Evolutionary conservation across 2,888 invertebrate species (phyloP).

Genomic region (Stenotaenia linearis): DNA sequence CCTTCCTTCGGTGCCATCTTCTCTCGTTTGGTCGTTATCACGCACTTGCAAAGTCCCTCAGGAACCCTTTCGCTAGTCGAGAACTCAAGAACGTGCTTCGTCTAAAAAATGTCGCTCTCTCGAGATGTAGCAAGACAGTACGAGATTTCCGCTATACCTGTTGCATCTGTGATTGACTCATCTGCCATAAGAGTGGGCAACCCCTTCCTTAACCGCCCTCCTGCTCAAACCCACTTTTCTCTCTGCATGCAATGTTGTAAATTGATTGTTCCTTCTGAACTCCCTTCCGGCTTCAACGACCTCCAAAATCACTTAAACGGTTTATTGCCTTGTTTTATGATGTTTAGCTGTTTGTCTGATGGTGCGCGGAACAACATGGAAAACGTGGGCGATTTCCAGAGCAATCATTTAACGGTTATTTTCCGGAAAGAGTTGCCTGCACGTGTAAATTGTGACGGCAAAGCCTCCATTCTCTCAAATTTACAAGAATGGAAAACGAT

Average conservation of each 20-base stretch:
- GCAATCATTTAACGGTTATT: constrained; percentile 20
- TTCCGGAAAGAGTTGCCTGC: neutral
- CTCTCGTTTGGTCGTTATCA: constrained; percentile 22
- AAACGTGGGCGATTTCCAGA: constrained; percentile 22
- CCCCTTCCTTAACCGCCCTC: constrained; percentile 27
- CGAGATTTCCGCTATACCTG: constrained; percentile 14
- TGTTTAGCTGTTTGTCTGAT: constrained; percentile 33
- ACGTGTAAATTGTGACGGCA: neutral
- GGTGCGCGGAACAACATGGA: constrained; percentile 17
- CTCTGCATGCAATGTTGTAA: constrained; percentile 28
- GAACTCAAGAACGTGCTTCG: constrained; percentile 8
- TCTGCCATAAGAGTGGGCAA: constrained; percentile 24
- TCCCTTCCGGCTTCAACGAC: constrained; percentile 31
- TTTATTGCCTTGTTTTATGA: constrained; percentile 34
- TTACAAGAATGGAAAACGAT: neutral
- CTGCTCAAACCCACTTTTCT: constrained; percentile 27
- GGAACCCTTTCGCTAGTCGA: constrained; percentile 16
- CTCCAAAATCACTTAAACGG: constrained; percentile 33
- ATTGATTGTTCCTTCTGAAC: constrained; percentile 31
- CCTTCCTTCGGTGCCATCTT: constrained; percentile 7
- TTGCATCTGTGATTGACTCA: constrained; percentile 21
- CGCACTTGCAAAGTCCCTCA: constrained; percentile 17
- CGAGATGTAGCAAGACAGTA: neutral
- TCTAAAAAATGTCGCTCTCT: constrained; percentile 14
- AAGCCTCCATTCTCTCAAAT: neutral